These are phyloP conservation scores for Leptinotarsa defecta DNA, from an alignment of 1,140 invertebrate genomes.

Conservation along the genomic window DNA sequence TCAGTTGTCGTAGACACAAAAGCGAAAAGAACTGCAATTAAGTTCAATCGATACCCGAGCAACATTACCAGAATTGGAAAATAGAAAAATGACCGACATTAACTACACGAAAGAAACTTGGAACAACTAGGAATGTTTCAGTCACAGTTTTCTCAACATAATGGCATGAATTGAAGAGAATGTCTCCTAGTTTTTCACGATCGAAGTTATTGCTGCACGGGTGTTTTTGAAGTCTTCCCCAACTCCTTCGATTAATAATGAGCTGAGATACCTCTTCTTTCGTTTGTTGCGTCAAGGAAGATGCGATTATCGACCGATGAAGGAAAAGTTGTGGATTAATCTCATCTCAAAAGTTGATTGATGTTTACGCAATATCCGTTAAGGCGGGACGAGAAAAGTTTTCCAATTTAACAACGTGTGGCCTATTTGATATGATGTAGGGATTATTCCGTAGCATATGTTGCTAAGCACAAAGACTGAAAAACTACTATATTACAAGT, in stretches of 20 bases:
- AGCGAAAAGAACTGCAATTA: constrained; percentile 1
- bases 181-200: not conserved
- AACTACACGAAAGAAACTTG: not conserved
- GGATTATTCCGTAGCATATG: not conserved
- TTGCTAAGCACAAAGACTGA: too few relatives aligned
- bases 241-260: not conserved
- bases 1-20: not conserved
- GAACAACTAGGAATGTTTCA: not conserved
- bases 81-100: not conserved
- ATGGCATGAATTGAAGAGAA: not conserved
- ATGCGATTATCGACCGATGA: not conserved
- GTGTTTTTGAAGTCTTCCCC: not conserved
- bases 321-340: not conserved
- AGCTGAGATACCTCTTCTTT: not conserved
- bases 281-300: not conserved
- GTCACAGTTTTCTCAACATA: not conserved
- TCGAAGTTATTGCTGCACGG: too few relatives aligned
- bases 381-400: not conserved
- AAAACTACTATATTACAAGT: too few relatives aligned
- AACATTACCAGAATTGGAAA: not conserved
- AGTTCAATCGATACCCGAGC: not conserved
- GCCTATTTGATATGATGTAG: not conserved
- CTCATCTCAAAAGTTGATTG: not conserved
- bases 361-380: constrained; percentile 2
- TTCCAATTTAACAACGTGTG: not conserved